phyloP scores from a whole-genome alignment of 1,140 invertebrate genomes.

The Odontomachus brunneus region DNA sequence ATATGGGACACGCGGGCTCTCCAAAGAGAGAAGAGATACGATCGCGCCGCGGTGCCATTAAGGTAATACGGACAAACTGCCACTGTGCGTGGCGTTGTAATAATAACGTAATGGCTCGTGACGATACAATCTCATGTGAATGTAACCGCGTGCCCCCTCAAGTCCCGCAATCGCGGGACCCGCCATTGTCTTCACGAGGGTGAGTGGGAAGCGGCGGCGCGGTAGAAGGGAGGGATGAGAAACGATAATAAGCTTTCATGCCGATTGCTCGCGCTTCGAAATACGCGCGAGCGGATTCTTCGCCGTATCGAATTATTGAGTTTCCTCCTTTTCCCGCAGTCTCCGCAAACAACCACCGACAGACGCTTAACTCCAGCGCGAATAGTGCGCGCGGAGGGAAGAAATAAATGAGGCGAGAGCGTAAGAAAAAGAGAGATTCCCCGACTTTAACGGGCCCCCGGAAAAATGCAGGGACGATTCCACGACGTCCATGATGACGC shows the following conservation, averaged over 20 bases:
- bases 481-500: not conserved
- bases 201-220: too few relatives aligned
- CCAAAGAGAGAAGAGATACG: conserved; percentile 33
- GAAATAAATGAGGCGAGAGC: too few relatives aligned
- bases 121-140: conserved; percentile 54
- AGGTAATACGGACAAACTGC: conserved; percentile 55
- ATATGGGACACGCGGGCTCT: conserved; percentile 16
- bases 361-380: not conserved
- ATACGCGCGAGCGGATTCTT: not conserved
- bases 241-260: conserved; percentile 53
- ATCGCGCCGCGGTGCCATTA: conserved; percentile 23
- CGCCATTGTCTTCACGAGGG: conserved; percentile 35
- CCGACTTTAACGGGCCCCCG: too few relatives aligned
- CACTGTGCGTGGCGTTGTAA: conserved; percentile 18
- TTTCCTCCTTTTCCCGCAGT: not conserved
- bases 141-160: conserved; percentile 32
- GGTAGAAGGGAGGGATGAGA: too few relatives aligned
- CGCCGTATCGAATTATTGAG: conserved; percentile 50
- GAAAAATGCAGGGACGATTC: too few relatives aligned
- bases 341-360: not conserved
- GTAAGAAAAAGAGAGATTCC: too few relatives aligned
- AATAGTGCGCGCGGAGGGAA: not conserved
- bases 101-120: conserved; percentile 58
- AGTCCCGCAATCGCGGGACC: conserved; percentile 32
- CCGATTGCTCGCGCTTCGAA: conserved; percentile 39